These are phyloP conservation scores for Machaerirhynchus nigripectus DNA, from an alignment of 2,113 vertebrate genomes.

Conservation along the genomic window DNA sequence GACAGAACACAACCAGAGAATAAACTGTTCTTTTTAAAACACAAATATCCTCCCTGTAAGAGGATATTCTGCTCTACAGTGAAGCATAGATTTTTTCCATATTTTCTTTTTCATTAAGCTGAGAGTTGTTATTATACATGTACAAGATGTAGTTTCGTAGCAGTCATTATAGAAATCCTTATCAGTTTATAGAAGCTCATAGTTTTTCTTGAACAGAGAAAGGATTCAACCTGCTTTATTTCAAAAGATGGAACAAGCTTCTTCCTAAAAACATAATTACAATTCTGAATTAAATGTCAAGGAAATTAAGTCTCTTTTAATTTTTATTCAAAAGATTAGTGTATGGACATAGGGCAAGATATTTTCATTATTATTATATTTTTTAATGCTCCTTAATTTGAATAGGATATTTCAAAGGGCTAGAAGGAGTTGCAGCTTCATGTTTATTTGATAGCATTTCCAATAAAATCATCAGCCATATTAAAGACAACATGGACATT, in stretches of 20 bases:
- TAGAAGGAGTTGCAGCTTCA: not conserved
- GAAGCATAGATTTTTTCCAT: not conserved
- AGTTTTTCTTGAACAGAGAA: not conserved
- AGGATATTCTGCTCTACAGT: constrained; percentile 15
- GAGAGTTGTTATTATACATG: not conserved
- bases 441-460: not conserved
- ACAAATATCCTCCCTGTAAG: constrained; percentile 16
- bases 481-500: not conserved
- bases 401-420: not conserved
- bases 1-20: constrained; percentile 50
- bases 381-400: not conserved
- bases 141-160: not conserved
- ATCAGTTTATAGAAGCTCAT: not conserved
- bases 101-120: not conserved
- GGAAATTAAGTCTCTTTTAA: not conserved
- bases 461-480: not conserved
- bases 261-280: not conserved
- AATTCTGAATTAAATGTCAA: not conserved
- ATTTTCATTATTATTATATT: not conserved
- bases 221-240: not conserved
- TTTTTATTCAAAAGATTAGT: not conserved
- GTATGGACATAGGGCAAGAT: not conserved
- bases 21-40: constrained; percentile 17
- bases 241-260: not conserved
- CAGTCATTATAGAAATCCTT: not conserved